Base-by-base conservation (phyloP, 2,888 invertebrate genomes). In the Protophormia terraenovae region DNA sequence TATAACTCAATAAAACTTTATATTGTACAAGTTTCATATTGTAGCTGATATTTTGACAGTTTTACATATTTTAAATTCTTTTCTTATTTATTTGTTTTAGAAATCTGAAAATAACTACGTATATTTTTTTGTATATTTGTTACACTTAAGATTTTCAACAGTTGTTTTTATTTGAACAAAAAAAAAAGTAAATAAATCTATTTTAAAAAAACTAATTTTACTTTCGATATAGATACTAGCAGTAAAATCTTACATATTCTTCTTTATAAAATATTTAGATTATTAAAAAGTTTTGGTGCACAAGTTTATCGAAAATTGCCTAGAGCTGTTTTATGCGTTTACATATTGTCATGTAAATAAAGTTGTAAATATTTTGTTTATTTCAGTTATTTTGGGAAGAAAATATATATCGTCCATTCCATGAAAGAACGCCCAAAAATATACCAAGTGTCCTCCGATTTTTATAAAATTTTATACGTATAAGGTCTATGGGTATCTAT, bases 291-390 rank as follows among this genome's bases (percentile, higher is more conserved):
- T 19, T 41, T 41, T 1, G 8, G 10, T 35, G 1, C 10, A 35
- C 10, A 10, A 64, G 64, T 64, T 66, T 45, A 47, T 47, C 12
- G 27, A 29, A 55, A 58, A 35, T 58, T 67, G 35, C 77, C 67
- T 22, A 32, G 16, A 45, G 77, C 67, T 22, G 27, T 66, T 66
- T 76, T 24, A 55, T 76, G 64, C 45, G 32, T 67, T 55, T 47
- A 16, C 16, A 6, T 8, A 16, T 75, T 75, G 75, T 24, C 62
- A 64, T 75, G 62, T 62, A 75, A 75, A 75, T 75, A 35, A 50
- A 64, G 35, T 50, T 75, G 50, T 75, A 47, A 47, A 8, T n/a
- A 47, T 47, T 19, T 47, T 47, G 19, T 47, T 47, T 47, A 10
- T 19, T 19, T 47, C 8, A 47, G 10, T 47, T 47, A 47, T 47